Evolutionary conservation across 2,113 vertebrate genomes (phyloP).

Genomic region (Indri indri): DNA sequence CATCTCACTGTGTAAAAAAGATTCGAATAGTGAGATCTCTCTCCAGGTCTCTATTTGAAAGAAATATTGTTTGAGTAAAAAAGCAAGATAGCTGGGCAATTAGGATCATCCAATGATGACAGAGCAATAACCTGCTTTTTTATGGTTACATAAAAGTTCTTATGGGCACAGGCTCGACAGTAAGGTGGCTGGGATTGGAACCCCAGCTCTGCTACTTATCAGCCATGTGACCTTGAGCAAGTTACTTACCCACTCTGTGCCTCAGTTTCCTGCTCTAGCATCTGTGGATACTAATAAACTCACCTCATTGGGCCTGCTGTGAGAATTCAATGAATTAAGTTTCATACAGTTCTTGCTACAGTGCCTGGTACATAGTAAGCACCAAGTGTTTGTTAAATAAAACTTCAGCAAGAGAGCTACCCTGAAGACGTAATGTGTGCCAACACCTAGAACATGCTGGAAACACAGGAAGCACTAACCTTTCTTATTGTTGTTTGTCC

Average conservation of each 20-base stretch:
- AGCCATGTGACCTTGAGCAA: background rate
- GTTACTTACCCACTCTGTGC: background rate
- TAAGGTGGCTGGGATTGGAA: fast-evolving
- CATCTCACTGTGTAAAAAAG: background rate
- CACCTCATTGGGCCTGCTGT: background rate
- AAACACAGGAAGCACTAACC: background rate
- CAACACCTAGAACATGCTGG: background rate
- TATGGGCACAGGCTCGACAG: background rate
- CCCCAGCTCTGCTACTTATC: background rate
- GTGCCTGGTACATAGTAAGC: background rate
- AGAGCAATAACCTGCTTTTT: background rate
- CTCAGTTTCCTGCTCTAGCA: background rate
- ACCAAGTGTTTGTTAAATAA: background rate
- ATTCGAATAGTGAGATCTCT: background rate
- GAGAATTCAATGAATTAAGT: background rate
- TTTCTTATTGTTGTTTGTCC: background rate
- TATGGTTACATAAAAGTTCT: background rate
- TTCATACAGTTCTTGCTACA: background rate
- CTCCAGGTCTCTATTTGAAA: background rate
- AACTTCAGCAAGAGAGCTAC: background rate
- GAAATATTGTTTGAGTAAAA: background rate
- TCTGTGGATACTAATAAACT: background rate
- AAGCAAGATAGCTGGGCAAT: background rate
- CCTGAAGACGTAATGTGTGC: background rate
- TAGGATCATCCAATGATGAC: background rate